Evolutionary conservation across 2,113 vertebrate genomes (phyloP).

Genomic region (Tauraco erythrolophus): DNA sequence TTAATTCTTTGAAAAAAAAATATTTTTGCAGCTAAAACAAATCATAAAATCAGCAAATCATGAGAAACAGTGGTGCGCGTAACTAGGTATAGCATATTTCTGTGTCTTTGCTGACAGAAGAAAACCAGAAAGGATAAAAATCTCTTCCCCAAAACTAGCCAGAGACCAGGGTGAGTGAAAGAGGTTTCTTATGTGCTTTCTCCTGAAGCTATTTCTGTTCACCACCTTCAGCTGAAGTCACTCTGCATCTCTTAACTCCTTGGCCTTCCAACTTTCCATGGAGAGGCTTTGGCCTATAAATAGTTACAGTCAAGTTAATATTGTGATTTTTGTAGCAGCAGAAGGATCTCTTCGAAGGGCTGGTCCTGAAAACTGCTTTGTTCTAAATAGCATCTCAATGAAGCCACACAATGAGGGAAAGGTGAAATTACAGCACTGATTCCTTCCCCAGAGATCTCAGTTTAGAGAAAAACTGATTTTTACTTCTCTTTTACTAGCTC

Average conservation of each 20-base stretch:
- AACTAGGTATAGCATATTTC: neutral
- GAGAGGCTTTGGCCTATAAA: neutral
- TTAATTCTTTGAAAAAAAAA: rapidly evolving
- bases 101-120: neutral
- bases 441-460: neutral
- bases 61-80: neutral
- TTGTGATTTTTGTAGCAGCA: neutral
- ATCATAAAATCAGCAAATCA: neutral
- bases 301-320: neutral
- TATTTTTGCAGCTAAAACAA: neutral
- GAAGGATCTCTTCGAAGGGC: neutral
- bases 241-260: neutral
- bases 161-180: neutral
- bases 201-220: slow-evolving; percentile 24
- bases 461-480: neutral
- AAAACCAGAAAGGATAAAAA: neutral
- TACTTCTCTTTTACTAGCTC: neutral
- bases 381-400: neutral
- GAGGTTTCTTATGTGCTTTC: neutral
- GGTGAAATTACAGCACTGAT: neutral
- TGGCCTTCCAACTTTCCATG: neutral
- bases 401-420: neutral
- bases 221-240: neutral
- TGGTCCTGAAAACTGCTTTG: neutral
- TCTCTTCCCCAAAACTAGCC: neutral